Base-by-base conservation (phyloP, 2,113 vertebrate genomes). In the Marcusenius ussheri region DNA sequence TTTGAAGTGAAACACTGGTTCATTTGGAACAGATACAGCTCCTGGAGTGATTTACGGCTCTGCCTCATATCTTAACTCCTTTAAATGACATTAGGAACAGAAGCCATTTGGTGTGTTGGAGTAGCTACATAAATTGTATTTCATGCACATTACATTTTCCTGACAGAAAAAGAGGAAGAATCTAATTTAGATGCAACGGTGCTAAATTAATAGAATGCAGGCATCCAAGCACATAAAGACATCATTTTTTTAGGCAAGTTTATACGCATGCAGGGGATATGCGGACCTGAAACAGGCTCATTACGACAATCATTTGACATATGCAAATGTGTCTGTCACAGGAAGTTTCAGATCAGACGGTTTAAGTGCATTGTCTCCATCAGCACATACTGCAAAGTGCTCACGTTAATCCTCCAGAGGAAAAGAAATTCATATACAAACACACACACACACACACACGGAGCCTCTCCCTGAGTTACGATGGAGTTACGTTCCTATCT, bases 211-310 rank as follows among this genome's bases (percentile, higher is more conserved):
- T 87, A 83, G 88, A 87, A 66, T 53, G 70, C 58, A 74, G 15
- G 83, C 56, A 87, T 91, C 88, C 56, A 89, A 91, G 45, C 88
- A 91, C 90, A 91, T 89, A 91, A 89, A 89, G 88, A 89, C 83
- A 17, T 87, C 62, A 90, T 31, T 88, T 87, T 89, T 88, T 50
- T 91, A 45, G 58, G 49, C 51, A 90, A 88, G 66, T 90, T 50
- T 83, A 56, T 84, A 91, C 46, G 35, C 83, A 83, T 87, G 66
- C 77, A 35, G 42, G 24, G 56, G 56, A 51, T 27, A 56, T 86
- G 84, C 45, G 21, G 70, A 88, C 51, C 58, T 66, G 85, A 87
- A 90, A 88, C 70, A 27, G 66, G 83, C 84, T 83, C 83, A 91
- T 91, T 88, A 62, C 39, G 3, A 31, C 35, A 45, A 39, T 66